Evolutionary conservation across 2,888 invertebrate genomes (phyloP).

Genomic region (Lithophane leautieri): DNA sequence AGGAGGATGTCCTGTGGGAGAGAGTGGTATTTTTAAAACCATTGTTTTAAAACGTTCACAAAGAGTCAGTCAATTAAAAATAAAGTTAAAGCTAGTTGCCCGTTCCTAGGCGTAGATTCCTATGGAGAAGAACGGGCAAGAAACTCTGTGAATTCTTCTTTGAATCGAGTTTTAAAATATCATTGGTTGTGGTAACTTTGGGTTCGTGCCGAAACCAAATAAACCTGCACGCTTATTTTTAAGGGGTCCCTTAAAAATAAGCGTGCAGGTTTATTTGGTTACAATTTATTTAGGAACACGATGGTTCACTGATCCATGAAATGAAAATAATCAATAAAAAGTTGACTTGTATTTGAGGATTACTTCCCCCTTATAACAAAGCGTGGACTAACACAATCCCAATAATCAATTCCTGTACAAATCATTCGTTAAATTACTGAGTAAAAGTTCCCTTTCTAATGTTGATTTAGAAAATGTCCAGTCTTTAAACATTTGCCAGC

Average conservation of each 20-base stretch:
- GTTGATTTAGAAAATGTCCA: not conserved
- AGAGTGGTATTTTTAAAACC: not conserved
- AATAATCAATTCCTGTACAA: not conserved
- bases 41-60: not conserved
- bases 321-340: not conserved
- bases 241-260: not conserved
- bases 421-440: not conserved
- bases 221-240: too few species aligned
- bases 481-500: not conserved
- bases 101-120: not conserved
- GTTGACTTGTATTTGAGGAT: not conserved
- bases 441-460: not conserved
- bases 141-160: not conserved
- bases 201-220: too few species aligned
- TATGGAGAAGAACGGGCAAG: not conserved
- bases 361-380: not conserved
- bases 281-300: not conserved
- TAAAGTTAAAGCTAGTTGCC: too few species aligned
- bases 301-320: not conserved
- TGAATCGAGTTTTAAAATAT: not conserved
- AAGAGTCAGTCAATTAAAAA: not conserved
- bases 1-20: slow-evolving; percentile 95
- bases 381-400: not conserved
- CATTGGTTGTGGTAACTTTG: too few species aligned
- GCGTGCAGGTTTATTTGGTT: not conserved